Evolutionary conservation across 2,888 invertebrate species (phyloP).

Genomic region (Noctua pronuba): DNA sequence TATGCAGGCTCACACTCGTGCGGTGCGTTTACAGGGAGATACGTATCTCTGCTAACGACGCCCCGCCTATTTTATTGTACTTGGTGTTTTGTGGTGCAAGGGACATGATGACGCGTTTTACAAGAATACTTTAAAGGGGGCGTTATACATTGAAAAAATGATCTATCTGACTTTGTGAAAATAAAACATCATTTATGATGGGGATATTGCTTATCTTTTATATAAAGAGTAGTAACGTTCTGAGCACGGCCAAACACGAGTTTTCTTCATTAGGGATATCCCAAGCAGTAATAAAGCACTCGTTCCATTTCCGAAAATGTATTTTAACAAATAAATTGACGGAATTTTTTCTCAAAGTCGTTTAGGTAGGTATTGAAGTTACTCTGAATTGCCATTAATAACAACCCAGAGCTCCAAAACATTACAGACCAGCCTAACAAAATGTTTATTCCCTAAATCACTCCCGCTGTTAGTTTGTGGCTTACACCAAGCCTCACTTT

Average conservation of each 20-base stretch:
- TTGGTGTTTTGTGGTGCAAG: constrained; percentile 39
- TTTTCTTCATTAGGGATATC: not conserved
- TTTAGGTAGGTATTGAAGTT: no score
- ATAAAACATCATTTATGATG: not conserved
- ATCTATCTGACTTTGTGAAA: not conserved
- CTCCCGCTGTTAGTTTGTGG: constrained; percentile 36
- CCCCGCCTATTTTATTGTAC: constrained; percentile 73
- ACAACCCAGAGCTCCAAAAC: not conserved
- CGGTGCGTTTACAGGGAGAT: constrained; percentile 70
- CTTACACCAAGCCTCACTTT: constrained; percentile 57
- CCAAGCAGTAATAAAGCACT: not conserved
- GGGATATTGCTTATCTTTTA: not conserved
- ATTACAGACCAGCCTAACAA: not conserved
- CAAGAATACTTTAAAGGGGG: not conserved
- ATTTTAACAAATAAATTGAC: not conserved
- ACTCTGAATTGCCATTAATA: not conserved
- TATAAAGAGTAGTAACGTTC: no score
- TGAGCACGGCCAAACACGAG: not conserved
- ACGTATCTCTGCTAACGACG: constrained; percentile 76
- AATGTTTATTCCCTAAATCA: constrained; percentile 1
- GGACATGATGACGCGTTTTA: constrained; percentile 43
- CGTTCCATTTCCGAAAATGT: not conserved
- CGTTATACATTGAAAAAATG: not conserved
- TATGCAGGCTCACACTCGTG: constrained; percentile 57
- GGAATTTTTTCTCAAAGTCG: no score